Conservation (phyloP, 2,888 invertebrate genomes). For the Rhagonycha fulva region DNA sequence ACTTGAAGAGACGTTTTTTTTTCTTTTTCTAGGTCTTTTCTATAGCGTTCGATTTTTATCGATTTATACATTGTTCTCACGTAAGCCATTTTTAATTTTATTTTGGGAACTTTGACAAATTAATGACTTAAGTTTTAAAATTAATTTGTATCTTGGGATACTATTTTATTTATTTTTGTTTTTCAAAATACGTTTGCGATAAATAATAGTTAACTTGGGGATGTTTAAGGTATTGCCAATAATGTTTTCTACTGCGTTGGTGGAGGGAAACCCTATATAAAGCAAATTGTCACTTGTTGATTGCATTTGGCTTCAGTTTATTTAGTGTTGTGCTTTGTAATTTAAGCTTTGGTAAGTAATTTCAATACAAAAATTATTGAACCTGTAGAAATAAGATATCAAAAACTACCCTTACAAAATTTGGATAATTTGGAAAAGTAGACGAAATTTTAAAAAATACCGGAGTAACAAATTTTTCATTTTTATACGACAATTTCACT, state of each 20-base stretch:
- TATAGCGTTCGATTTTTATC: conserved; percentile 57
- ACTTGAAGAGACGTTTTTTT: conserved; percentile 61
- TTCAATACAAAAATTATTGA: not conserved
- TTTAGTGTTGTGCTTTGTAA: conserved; percentile 16
- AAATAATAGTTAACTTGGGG: not conserved
- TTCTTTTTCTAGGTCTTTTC: conserved; percentile 60
- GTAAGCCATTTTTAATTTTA: conserved; percentile 37
- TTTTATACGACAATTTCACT: no score
- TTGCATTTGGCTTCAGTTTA: conserved; percentile 52
- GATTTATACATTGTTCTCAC: conserved; percentile 60
- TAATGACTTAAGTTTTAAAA: conserved; percentile 10
- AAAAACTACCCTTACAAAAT: not conserved
- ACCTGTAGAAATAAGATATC: not conserved
- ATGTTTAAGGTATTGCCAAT: conserved; percentile 22
- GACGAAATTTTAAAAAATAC: not conserved
- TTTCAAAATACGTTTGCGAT: not conserved
- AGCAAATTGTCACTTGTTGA: conserved; percentile 54
- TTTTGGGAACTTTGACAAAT: conserved; percentile 10
- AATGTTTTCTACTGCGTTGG: conserved; percentile 30
- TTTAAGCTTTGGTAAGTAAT: conserved; percentile 11
- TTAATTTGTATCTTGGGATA: not conserved
- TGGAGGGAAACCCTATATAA: conserved; percentile 53
- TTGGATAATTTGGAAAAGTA: not conserved
- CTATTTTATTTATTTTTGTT: not conserved
- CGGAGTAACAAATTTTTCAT: not conserved